phyloP scores from a whole-genome alignment of 2,113 vertebrate genomes.

The Hypanus sabinus region DNA sequence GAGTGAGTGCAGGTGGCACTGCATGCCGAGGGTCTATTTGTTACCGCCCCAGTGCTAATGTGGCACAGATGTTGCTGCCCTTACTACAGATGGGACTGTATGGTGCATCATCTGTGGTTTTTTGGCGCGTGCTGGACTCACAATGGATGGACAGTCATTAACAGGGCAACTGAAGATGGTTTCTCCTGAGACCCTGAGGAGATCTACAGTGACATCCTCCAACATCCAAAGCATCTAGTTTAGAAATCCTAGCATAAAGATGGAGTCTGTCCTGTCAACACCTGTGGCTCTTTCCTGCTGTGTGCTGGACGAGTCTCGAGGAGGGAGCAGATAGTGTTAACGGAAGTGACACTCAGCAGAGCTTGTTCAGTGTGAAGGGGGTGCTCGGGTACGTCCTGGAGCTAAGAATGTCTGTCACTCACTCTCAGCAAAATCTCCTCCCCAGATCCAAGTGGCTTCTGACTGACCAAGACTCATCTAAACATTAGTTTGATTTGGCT shows the following conservation, averaged over 20 bases:
- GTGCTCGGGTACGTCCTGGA: neutral
- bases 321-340: neutral
- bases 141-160: too few species aligned
- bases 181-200: too few species aligned
- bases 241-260: too few species aligned
- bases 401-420: neutral
- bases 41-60: too few species aligned
- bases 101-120: too few species aligned
- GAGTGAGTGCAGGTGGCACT: too few species aligned
- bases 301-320: neutral
- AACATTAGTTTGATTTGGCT: neutral
- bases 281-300: neutral
- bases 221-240: too few species aligned
- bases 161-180: too few species aligned
- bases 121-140: too few species aligned
- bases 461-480: neutral
- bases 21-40: too few species aligned
- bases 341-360: neutral
- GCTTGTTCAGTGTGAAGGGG: neutral
- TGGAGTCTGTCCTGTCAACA: neutral
- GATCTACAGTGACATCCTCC: neutral
- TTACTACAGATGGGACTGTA: too few species aligned
- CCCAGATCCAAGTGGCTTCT: neutral
- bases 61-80: too few species aligned
- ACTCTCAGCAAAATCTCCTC: neutral